A percentile compares a stretch with the other conserved stretches of the same genome.
phyloP scores from a whole-genome alignment of 2,113 vertebrate species.

The Lamprotornis superbus region DNA sequence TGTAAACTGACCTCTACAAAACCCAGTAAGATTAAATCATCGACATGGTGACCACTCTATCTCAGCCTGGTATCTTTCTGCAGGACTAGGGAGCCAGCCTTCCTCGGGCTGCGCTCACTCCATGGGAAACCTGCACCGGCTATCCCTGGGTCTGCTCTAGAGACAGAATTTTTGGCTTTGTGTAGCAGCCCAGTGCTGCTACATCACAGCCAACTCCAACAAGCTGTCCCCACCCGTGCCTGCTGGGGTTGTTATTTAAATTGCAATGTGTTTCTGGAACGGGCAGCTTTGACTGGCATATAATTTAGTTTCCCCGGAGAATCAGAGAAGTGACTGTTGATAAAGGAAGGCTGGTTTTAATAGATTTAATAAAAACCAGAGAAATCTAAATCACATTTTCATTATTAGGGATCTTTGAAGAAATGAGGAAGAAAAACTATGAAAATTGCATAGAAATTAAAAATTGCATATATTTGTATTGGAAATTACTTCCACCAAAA shows the following conservation, averaged over 20 bases:
- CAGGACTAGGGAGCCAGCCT: neutral
- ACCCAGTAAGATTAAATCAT: neutral
- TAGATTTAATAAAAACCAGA: slow-evolving; percentile 50
- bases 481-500: neutral
- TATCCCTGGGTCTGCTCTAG: neutral
- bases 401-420: slow-evolving; percentile 19
- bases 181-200: neutral
- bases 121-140: fast-evolving
- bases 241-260: neutral
- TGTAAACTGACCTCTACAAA: slow-evolving; percentile 2
- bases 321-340: slow-evolving; percentile 3
- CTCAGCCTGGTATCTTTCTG: neutral
- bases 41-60: neutral
- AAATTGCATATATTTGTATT: neutral
- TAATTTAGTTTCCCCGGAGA: slow-evolving; percentile 25
- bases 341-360: slow-evolving; percentile 25
- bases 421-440: slow-evolving; percentile 10
- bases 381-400: slow-evolving; percentile 16
- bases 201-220: neutral
- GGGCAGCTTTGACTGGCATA: slow-evolving; percentile 7
- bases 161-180: neutral
- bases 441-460: neutral
- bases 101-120: fast-evolving
- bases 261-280: neutral
- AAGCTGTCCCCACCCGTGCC: slow-evolving; percentile 8